A percentile compares a stretch with the other conserved stretches of the same genome.
These are phyloP conservation scores for Ophiodon elongatus DNA, from an alignment of 2,113 vertebrate genomes.

Conservation along the genomic window DNA sequence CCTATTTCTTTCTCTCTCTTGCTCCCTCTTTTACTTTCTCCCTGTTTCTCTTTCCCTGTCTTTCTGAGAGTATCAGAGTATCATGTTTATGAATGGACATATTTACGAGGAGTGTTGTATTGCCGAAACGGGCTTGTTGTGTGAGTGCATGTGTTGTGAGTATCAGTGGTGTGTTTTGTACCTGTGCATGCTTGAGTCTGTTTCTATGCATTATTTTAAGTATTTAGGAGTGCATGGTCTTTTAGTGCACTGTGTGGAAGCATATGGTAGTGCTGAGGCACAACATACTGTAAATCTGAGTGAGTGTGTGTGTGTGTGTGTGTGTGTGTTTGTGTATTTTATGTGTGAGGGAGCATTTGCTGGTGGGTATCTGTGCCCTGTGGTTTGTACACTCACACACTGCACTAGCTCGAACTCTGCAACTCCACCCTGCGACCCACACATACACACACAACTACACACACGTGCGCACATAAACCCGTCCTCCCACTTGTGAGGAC, in stretches of 20 bases:
- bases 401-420: conserved; percentile 30
- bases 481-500: conserved; percentile 69
- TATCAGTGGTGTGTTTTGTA: conserved; percentile 54
- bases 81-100: conserved; percentile 72
- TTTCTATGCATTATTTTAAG: conserved; percentile 39
- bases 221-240: conserved; percentile 40
- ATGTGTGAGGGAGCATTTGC: conserved; percentile 56
- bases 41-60: conserved; percentile 39
- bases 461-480: conserved; percentile 42
- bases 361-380: conserved; percentile 55
- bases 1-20: conserved; percentile 61
- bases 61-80: conserved; percentile 60
- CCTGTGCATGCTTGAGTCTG: conserved; percentile 46
- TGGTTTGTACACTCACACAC: conserved; percentile 44
- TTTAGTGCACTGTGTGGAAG: conserved; percentile 40
- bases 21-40: conserved; percentile 52
- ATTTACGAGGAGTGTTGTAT: conserved; percentile 68
- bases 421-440: conserved; percentile 65
- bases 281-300: conserved; percentile 43
- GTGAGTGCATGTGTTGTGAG: conserved; percentile 47
- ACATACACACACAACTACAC: conserved; percentile 43
- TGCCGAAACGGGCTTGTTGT: conserved; percentile 51
- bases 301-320: conserved; percentile 34
- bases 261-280: conserved; percentile 27
- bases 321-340: conserved; percentile 36